A percentile compares a stretch with the other conserved stretches of the same genome.
These are phyloP conservation scores for Entomobrya proxima DNA, from an alignment of 2,888 invertebrate genomes.

Conservation along the genomic window DNA sequence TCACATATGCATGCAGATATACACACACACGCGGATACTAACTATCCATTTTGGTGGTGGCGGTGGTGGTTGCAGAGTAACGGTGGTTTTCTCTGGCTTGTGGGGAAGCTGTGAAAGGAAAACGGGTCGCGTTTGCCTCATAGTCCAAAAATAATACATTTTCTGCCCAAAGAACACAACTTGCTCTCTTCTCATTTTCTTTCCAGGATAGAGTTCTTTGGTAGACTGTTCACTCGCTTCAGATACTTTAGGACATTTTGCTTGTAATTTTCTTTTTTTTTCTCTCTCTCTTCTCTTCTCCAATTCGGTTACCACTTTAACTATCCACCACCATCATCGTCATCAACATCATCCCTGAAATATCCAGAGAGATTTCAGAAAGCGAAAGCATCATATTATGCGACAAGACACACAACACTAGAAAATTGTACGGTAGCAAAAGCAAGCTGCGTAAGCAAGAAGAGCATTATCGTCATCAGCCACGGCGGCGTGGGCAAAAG, in stretches of 20 bases:
- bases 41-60: neutral
- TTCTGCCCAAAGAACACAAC: neutral
- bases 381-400: neutral
- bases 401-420: neutral
- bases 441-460: neutral
- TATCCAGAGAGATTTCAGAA: slow-evolving; percentile 7
- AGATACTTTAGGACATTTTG: slow-evolving; percentile 67
- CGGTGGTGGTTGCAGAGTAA: neutral
- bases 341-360: slow-evolving; percentile 3
- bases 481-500: neutral
- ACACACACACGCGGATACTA: neutral
- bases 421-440: slow-evolving; percentile 31
- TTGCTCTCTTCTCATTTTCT: slow-evolving; percentile 17
- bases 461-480: neutral
- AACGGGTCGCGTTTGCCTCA: slow-evolving; percentile 9
- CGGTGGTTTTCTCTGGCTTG: neutral
- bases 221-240: neutral
- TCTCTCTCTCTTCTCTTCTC: slow-evolving; percentile 45
- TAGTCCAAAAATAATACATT: slow-evolving; percentile 46
- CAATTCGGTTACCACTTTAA: slow-evolving; percentile 57
- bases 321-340: neutral
- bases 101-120: neutral
- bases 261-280: slow-evolving; percentile 66
- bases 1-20: neutral
- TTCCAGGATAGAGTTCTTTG: too few species aligned